Evolutionary conservation across 2,113 vertebrate genomes (phyloP).

Genomic region (Nannobrachium achirus): DNA sequence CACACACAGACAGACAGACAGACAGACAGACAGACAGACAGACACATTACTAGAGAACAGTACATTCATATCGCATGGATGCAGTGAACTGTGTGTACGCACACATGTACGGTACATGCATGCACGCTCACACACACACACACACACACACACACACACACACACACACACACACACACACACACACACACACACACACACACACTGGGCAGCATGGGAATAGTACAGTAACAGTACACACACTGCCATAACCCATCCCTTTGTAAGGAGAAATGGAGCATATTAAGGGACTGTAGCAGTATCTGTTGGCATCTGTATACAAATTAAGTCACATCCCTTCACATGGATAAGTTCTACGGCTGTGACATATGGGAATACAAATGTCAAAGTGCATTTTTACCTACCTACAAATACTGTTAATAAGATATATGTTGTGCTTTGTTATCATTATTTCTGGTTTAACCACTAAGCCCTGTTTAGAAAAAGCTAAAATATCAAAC

Average conservation of each 20-base stretch:
- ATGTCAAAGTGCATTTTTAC: too few relatives aligned
- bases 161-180: background rate
- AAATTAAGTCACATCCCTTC: too few relatives aligned
- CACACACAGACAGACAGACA: background rate
- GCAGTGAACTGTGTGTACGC: slow-evolving; percentile 12
- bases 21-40: background rate
- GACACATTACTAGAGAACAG: slow-evolving; percentile 15
- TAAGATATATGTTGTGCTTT: too few relatives aligned
- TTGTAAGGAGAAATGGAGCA: background rate
- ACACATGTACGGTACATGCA: slow-evolving; percentile 7
- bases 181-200: slow-evolving; percentile 23
- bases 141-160: slow-evolving; percentile 3
- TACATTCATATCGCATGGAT: slow-evolving; percentile 21
- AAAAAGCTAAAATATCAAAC: too few relatives aligned
- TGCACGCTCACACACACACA: slow-evolving; percentile 21
- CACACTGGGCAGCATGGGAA: slow-evolving; percentile 22
- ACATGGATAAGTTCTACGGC: too few relatives aligned
- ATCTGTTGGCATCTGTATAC: too few relatives aligned
- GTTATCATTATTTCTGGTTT: too few relatives aligned
- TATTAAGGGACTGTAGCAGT: too few relatives aligned
- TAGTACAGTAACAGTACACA: slow-evolving; percentile 24
- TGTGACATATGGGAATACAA: too few relatives aligned
- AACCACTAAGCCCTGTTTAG: too few relatives aligned
- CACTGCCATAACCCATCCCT: background rate
- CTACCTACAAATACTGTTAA: too few relatives aligned